Conservation (phyloP, 2,888 invertebrate species). For the Theretra japonica region DNA sequence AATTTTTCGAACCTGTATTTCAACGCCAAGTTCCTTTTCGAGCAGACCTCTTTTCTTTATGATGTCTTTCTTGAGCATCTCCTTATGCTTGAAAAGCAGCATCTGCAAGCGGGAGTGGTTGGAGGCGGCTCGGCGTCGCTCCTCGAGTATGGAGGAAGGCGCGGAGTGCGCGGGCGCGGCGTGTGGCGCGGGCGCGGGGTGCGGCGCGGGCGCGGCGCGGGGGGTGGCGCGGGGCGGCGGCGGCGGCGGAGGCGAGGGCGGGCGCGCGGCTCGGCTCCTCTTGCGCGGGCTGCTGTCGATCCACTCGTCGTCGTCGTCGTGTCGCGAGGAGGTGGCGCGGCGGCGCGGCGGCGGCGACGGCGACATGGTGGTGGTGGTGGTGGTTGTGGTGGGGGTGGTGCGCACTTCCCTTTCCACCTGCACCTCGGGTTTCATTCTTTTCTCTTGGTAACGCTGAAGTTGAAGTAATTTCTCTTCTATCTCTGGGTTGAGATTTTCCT, state of each 20-base stretch:
- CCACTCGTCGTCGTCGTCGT: conserved; percentile 78
- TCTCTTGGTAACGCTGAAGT: conserved; percentile 93
- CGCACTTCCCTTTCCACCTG: conserved; percentile 69
- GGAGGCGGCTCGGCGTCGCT: conserved; percentile 82
- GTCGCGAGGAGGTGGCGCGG: conserved; percentile 58
- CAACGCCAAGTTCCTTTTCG: conserved; percentile 94
- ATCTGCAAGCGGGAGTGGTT: conserved; percentile 88
- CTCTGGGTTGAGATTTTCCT: conserved; percentile 95
- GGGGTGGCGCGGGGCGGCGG: conserved; percentile 42
- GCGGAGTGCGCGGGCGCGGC: conserved; percentile 40
- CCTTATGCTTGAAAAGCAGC: conserved; percentile 94
- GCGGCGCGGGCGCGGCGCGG: conserved; percentile 40
- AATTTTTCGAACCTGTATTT: conserved; percentile 88
- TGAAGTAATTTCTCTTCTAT: conserved; percentile 96
- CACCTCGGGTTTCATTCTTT: conserved; percentile 87
- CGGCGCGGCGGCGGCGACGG: conserved; percentile 65
- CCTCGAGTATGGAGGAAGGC: conserved; percentile 63
- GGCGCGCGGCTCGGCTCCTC: conserved; percentile 50
- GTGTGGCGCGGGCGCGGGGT: conserved; percentile 35
- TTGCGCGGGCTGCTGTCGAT: conserved; percentile 72
- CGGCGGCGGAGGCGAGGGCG: conserved; percentile 42
- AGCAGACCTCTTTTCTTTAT: conserved; percentile 94
- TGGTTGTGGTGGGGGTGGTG: conserved; percentile 47
- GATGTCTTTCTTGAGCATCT: conserved; percentile 96
- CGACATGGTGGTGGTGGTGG: conserved; percentile 50